Conservation (phyloP, 2,113 vertebrate genomes). For the Psophia crepitans region DNA sequence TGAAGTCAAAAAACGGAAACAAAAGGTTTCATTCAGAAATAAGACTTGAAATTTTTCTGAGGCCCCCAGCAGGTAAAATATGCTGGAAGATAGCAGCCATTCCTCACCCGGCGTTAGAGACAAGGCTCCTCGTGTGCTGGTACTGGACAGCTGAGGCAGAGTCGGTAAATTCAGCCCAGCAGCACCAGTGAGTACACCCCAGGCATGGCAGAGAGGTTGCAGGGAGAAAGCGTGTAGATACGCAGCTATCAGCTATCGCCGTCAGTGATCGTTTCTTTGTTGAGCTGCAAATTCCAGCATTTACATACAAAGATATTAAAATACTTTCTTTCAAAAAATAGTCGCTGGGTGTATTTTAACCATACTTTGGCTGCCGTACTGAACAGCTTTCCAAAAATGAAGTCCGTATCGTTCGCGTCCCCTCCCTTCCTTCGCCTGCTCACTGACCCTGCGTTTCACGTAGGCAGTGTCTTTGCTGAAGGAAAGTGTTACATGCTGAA, state of each 20-base stretch:
- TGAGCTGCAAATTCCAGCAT: neutral
- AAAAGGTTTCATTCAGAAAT: neutral
- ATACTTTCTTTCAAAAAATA: neutral
- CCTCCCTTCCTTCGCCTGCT: neutral
- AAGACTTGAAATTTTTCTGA: neutral
- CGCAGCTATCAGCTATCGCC: neutral
- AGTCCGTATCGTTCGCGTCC: neutral
- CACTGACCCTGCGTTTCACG: neutral
- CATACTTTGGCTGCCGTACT: neutral
- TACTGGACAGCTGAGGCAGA: neutral
- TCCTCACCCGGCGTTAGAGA: slow-evolving; percentile 15
- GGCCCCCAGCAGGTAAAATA: slow-evolving; percentile 42
- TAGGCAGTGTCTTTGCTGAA: neutral
- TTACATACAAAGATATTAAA: neutral
- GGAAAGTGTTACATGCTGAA: neutral
- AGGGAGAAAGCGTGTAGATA: neutral
- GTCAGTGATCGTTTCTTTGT: neutral
- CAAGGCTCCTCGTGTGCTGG: neutral
- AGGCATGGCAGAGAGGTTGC: neutral
- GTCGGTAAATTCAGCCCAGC: neutral
- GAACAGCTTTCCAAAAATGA: neutral
- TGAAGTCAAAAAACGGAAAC: neutral
- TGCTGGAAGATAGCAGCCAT: slow-evolving; percentile 7
- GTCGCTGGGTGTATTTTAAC: neutral
- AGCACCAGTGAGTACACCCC: neutral